Evolutionary conservation across 2,888 invertebrate species (phyloP).

Genomic region (Athalia circularis): DNA sequence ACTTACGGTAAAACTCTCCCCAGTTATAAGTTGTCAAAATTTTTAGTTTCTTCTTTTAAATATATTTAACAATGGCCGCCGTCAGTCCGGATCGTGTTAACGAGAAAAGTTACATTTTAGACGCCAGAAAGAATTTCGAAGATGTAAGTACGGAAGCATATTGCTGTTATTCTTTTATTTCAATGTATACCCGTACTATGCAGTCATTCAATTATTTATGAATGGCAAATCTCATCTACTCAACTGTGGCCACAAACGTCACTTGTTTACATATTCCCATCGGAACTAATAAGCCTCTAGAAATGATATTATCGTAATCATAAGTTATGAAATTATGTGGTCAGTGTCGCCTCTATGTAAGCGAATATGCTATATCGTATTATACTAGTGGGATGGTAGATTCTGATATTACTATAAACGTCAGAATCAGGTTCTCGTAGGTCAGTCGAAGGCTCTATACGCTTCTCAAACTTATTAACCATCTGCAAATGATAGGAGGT

Average conservation of each 20-base stretch:
- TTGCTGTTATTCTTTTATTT: constrained; percentile 4
- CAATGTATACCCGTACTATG: neutral
- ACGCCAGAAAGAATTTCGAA: constrained; percentile 67
- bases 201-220: constrained; percentile 5
- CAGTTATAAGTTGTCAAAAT: constrained; percentile 16
- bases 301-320: neutral
- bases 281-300: neutral
- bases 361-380: neutral
- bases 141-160: constrained; percentile 63
- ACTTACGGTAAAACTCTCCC: neutral
- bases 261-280: neutral
- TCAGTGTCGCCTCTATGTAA: neutral
- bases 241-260: neutral
- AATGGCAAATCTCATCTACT: neutral
- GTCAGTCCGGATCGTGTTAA: constrained; percentile 49
- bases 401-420: neutral
- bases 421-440: neutral
- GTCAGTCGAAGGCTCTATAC: neutral
- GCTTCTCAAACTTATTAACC: neutral
- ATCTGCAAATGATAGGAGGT: neutral
- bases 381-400: neutral
- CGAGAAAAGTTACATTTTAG: constrained; percentile 72
- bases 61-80: constrained; percentile 25
- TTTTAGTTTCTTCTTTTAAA: neutral
- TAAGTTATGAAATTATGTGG: constrained; percentile 1